A percentile compares a stretch with the other conserved stretches of the same genome.
Evolutionary conservation across 1,140 invertebrate species (phyloP).

Genomic region (Drosophila truncata): DNA sequence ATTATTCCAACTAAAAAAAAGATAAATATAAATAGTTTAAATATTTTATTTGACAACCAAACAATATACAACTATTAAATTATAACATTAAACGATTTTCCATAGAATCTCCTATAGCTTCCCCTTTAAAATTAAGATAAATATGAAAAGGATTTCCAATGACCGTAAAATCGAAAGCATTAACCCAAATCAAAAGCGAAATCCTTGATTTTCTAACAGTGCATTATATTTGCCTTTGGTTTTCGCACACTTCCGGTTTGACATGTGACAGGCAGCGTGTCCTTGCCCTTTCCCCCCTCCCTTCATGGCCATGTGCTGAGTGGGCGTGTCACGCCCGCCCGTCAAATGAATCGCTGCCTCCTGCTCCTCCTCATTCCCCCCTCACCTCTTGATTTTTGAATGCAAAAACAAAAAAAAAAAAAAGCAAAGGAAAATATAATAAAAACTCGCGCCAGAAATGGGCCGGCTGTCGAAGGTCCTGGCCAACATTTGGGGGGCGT

Average conservation of each 20-base stretch:
- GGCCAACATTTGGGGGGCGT: conserved; percentile 44
- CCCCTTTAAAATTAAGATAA: not conserved
- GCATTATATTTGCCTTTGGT: conserved; percentile 54
- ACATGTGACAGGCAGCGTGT: conserved; percentile 81
- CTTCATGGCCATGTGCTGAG: conserved; percentile 25
- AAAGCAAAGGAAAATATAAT: conserved; percentile 32
- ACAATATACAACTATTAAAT: too few relatives aligned
- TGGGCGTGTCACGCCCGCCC: conserved; percentile 72
- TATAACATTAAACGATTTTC: too few relatives aligned
- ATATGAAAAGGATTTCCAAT: not conserved
- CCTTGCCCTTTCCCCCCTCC: conserved; percentile 23
- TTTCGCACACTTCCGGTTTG: conserved; percentile 81
- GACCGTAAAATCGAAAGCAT: not conserved
- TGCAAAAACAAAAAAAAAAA: conserved; percentile 40
- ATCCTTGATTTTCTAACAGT: conserved; percentile 16
- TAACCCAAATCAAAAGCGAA: not conserved
- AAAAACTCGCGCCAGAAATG: conserved; percentile 71
- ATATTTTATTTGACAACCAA: too few relatives aligned
- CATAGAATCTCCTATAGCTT: not conserved
- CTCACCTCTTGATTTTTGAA: conserved; percentile 4
- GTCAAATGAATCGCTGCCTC: conserved; percentile 75
- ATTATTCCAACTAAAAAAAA: not conserved
- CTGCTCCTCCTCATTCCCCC: not conserved
- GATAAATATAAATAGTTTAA: not conserved
- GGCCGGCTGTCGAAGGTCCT: conserved; percentile 65